Evolutionary conservation across 2,888 invertebrate species (phyloP).

Genomic region (Muschampia plurimacula): DNA sequence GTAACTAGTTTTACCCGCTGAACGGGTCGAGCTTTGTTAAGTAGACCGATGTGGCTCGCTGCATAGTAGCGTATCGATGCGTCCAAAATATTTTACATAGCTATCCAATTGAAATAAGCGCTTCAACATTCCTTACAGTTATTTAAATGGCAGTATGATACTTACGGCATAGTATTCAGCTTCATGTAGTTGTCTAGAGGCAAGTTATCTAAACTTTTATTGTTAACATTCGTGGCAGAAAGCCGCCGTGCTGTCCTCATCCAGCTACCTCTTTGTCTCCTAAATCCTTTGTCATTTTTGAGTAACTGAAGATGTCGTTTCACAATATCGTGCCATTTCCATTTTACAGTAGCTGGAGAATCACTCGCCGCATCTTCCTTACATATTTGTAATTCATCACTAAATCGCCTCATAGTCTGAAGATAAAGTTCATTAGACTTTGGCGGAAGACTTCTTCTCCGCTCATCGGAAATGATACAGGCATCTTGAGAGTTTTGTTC

Average conservation of each 20-base stretch:
- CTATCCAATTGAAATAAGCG: constrained; percentile 22
- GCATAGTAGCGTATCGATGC: constrained; percentile 56
- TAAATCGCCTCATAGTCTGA: constrained; percentile 81
- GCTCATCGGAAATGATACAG: constrained; percentile 75
- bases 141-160: constrained; percentile 46
- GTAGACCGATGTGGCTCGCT: constrained; percentile 60
- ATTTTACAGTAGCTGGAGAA: constrained; percentile 80
- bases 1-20: constrained; percentile 69
- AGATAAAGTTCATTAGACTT: constrained; percentile 82
- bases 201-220: constrained; percentile 65
- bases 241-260: constrained; percentile 77
- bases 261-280: constrained; percentile 80
- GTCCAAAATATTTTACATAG: constrained; percentile 48
- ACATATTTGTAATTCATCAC: constrained; percentile 81
- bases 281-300: constrained; percentile 79
- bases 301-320: constrained; percentile 79
- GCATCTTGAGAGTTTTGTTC: constrained; percentile 80
- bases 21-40: constrained; percentile 61
- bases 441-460: constrained; percentile 80
- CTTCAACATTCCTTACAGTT: constrained; percentile 19
- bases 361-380: constrained; percentile 83
- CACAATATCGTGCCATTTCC: constrained; percentile 84
- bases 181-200: constrained; percentile 77
- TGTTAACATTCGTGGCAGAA: constrained; percentile 69
- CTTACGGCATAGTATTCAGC: constrained; percentile 81